These are phyloP conservation scores for Lucilia sericata DNA, from an alignment of 1,140 invertebrate genomes.

Conservation along the genomic window DNA sequence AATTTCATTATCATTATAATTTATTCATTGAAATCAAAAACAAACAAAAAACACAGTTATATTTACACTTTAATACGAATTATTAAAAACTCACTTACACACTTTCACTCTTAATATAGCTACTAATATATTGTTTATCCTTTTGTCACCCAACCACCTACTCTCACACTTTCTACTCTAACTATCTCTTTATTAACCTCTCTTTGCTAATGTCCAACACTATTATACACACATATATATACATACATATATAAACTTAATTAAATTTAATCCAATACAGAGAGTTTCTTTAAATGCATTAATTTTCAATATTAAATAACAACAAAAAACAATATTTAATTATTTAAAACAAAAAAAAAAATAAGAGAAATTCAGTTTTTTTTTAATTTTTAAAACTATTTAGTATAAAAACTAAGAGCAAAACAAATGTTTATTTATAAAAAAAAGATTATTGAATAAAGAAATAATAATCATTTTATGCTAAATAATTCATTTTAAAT, in stretches of 20 bases:
- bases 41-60: neutral
- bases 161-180: neutral
- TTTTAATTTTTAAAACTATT: slow-evolving; percentile 8
- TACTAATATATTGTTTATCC: neutral
- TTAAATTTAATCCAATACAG: neutral
- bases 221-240: neutral
- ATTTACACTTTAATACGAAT: neutral
- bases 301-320: neutral
- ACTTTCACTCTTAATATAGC: neutral
- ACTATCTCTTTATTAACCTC: neutral
- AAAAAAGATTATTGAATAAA: slow-evolving; percentile 40
- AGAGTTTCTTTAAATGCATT: neutral
- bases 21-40: neutral
- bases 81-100: neutral
- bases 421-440: slow-evolving; percentile 42
- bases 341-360: neutral
- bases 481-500: slow-evolving; percentile 30
- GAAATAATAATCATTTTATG: slow-evolving; percentile 40
- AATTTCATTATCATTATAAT: neutral
- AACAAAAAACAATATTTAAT: slow-evolving; percentile 35
- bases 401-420: slow-evolving; percentile 13
- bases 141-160: neutral
- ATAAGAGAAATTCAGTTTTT: slow-evolving; percentile 2
- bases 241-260: neutral
- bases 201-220: neutral